Conservation (phyloP, 2,888 invertebrate species). For the Cepaea hortensis region DNA sequence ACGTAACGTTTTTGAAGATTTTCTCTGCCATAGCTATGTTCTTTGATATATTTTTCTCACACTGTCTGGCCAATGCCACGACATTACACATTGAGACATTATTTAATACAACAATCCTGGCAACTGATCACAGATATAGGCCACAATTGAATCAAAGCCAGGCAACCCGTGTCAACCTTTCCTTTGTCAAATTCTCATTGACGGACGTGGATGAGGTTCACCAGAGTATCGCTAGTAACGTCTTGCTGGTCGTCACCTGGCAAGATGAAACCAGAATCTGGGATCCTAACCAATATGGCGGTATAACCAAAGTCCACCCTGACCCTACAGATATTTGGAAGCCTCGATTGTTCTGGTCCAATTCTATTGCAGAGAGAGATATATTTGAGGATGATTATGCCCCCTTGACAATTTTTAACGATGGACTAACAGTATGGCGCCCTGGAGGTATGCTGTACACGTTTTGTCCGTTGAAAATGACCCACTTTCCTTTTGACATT, state of each 20-base stretch:
- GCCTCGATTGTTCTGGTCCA: constrained; percentile 41
- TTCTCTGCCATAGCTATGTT: background rate
- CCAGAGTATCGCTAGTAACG: constrained; percentile 17
- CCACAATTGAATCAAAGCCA: constrained; percentile 24
- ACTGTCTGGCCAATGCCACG: background rate
- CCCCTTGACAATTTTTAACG: constrained; percentile 17
- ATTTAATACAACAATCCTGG: background rate
- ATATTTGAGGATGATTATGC: constrained; percentile 31
- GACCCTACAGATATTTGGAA: constrained; percentile 29
- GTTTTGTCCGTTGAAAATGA: constrained; percentile 44
- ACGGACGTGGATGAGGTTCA: constrained; percentile 8
- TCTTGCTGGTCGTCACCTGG: constrained; percentile 28
- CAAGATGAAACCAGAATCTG: constrained; percentile 32
- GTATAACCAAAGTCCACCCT: constrained; percentile 17
- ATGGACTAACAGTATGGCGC: constrained; percentile 23
- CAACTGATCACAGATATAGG: constrained; percentile 14
- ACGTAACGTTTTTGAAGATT: too few species aligned
- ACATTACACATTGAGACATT: background rate
- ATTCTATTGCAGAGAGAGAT: constrained; percentile 31
- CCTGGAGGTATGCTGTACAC: constrained; percentile 33
- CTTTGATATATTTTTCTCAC: background rate
- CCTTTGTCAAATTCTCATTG: background rate
- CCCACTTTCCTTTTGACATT: constrained; percentile 50
- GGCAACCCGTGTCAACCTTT: background rate
- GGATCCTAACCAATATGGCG: constrained; percentile 31